Evolutionary conservation across 2,797 vertebrate genomes (phyloP).

Genomic region (Streptopelia turtur): DNA sequence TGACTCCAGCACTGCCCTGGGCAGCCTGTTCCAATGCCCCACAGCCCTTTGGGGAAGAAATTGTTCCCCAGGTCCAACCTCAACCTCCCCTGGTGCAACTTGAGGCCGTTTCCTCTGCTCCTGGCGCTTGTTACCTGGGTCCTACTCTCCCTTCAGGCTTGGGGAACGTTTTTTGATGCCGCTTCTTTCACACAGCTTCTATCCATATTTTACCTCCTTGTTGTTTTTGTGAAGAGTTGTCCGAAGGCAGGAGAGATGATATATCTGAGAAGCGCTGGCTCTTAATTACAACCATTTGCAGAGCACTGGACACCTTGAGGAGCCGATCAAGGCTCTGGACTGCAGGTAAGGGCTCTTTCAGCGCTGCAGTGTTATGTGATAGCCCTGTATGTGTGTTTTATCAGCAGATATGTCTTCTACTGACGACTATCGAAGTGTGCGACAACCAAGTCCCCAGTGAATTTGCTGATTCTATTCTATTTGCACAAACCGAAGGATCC

Average conservation of each 20-base stretch:
- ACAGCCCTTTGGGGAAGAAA: too few relatives aligned
- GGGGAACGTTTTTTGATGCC: not conserved
- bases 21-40: too few relatives aligned
- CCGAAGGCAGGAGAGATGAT: not conserved
- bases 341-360: not conserved
- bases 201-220: not conserved
- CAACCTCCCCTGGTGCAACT: too few relatives aligned
- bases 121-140: too few relatives aligned
- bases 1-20: too few relatives aligned
- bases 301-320: not conserved
- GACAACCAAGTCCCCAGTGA: not conserved
- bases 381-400: not conserved
- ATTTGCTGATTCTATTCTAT: not conserved
- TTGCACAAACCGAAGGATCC: not conserved
- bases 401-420: not conserved
- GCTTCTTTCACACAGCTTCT: not conserved
- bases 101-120: too few relatives aligned
- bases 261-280: not conserved
- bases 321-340: not conserved
- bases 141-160: not conserved
- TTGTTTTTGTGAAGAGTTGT: not conserved
- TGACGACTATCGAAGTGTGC: not conserved
- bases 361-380: accelerated
- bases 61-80: too few relatives aligned
- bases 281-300: not conserved